Percentiles rank a stretch among this genome's conserved stretches.
These are phyloP conservation scores for Sinopyrophorus schimmeli DNA, from an alignment of 2,888 invertebrate species.

Conservation along the genomic window DNA sequence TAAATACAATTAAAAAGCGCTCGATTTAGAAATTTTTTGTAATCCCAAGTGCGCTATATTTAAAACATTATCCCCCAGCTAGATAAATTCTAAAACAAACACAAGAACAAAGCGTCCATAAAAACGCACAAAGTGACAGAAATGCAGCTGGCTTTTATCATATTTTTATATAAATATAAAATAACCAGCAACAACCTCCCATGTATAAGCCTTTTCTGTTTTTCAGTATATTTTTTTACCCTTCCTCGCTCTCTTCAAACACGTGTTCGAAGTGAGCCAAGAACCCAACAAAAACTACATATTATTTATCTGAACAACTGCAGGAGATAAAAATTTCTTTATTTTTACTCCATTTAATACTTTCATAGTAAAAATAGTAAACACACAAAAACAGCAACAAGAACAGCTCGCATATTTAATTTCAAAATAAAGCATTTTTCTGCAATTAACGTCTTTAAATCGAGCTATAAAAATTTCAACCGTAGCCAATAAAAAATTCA, in stretches of 20 bases:
- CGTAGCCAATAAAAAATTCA: no score
- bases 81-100: conserved; percentile 9
- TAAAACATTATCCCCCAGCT: conserved; percentile 16
- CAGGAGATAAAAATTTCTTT: no score
- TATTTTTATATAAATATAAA: conserved; percentile 35
- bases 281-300: conserved; percentile 31
- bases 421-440: no score
- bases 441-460: no score
- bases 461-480: no score
- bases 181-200: conserved; percentile 26
- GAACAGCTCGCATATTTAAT: no score
- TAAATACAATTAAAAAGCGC: no score
- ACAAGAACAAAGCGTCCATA: conserved; percentile 18
- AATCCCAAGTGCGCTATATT: no score
- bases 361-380: no score
- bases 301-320: conserved; percentile 33
- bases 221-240: conserved; percentile 28
- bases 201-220: conserved; percentile 27
- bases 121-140: conserved; percentile 22
- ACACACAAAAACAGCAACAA: no score
- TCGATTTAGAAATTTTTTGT: background rate
- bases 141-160: conserved; percentile 34
- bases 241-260: conserved; percentile 26
- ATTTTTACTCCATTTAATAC: no score
- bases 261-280: conserved; percentile 41